phyloP scores from a whole-genome alignment of 2,888 invertebrate species.

The Apotomis capreana region DNA sequence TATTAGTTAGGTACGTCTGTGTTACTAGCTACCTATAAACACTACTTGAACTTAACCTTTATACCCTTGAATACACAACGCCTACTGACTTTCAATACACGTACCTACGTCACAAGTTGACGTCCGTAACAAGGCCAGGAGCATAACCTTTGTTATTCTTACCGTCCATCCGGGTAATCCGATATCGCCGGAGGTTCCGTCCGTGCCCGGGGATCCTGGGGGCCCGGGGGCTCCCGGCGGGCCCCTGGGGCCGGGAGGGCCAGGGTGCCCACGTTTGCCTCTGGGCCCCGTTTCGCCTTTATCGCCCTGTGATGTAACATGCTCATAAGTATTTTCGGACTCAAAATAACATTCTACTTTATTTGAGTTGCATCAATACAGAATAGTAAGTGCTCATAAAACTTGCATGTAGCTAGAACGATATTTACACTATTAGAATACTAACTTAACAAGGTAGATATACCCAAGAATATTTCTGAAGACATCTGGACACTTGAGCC shows the following conservation, averaged over 20 bases:
- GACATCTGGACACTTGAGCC: no score
- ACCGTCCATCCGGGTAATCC: conserved; percentile 92
- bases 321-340: background rate
- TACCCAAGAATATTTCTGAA: no score
- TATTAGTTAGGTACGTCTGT: no score
- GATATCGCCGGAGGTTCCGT: conserved; percentile 88
- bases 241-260: conserved; percentile 90
- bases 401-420: no score
- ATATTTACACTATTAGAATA: no score
- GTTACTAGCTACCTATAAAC: no score
- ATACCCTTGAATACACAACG: background rate
- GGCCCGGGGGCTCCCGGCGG: conserved; percentile 88
- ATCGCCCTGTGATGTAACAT: conserved; percentile 63
- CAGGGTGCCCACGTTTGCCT: conserved; percentile 88
- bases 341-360: background rate
- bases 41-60: no score
- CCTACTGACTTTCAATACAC: background rate
- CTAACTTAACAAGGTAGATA: no score
- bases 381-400: no score
- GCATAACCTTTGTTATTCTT: conserved; percentile 47
- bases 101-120: background rate
- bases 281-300: conserved; percentile 75
- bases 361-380: no score
- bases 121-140: conserved; percentile 7
- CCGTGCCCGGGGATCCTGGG: conserved; percentile 87